Conservation (phyloP, 2,113 vertebrate genomes). For the Nibea albiflora region DNA sequence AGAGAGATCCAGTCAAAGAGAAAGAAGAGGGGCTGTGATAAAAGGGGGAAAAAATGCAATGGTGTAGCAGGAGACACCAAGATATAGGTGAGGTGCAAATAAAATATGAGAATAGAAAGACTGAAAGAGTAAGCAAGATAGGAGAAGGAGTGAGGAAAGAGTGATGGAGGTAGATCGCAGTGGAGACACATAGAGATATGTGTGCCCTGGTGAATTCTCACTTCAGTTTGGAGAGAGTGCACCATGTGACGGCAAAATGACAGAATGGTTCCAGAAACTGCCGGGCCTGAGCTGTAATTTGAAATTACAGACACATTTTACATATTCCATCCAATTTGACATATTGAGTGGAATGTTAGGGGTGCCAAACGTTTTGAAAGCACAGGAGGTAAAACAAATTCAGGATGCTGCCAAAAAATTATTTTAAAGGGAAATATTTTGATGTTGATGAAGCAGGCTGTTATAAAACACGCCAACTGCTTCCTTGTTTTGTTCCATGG, state of each 20-base stretch:
- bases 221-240: conserved; percentile 53
- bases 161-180: conserved; percentile 56
- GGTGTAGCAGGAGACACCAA: conserved; percentile 38
- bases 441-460: not conserved
- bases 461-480: conserved; percentile 11
- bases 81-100: conserved; percentile 63
- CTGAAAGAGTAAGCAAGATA: conserved; percentile 32
- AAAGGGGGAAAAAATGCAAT: conserved; percentile 26
- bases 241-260: conserved; percentile 41
- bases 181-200: conserved; percentile 48
- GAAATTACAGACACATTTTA: conserved; percentile 63
- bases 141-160: conserved; percentile 57
- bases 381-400: conserved; percentile 14
- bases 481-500: conserved; percentile 24
- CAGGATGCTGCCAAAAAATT: conserved; percentile 13
- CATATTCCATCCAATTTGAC: conserved; percentile 30
- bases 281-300: conserved; percentile 34
- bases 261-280: conserved; percentile 46
- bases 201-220: conserved; percentile 59
- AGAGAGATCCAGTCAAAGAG: conserved; percentile 66
- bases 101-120: conserved; percentile 56
- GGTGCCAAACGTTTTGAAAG: conserved; percentile 39
- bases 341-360: conserved; percentile 32
- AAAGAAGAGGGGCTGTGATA: conserved; percentile 51
- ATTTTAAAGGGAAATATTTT: conserved; percentile 23